Base-by-base conservation (phyloP, 1,140 invertebrate genomes). In the Adoxophyes honmai region DNA sequence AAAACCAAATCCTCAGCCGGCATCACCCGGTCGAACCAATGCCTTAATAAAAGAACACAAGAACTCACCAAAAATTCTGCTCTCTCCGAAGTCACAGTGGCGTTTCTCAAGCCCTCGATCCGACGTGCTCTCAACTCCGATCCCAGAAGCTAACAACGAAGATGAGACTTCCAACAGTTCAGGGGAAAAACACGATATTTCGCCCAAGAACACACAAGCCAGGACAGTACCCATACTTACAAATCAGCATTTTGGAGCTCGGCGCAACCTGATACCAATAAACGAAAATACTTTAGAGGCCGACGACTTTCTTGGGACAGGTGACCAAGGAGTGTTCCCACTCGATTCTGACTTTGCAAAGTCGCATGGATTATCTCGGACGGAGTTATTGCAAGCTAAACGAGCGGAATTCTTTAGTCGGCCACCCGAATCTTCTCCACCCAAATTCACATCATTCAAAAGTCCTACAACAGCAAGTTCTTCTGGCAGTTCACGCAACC, bases 61-160 rank as follows among this genome's bases (percentile, higher is more conserved):
- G 59, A 90, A 91, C 28, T 89, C 90, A 0, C 89, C 93, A 4
- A 92, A 93, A 78, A 91, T 94, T 55, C 85, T 94, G n/a, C 78
- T 93, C 14, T 94, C 93, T 53, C 93, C 93, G 0, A 91, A 93
- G 53, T 93, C 93, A 1, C 90, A 91, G 10, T 94, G 94, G 93
- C 88, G 93, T 55, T 94, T 94, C 62, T 90, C 93, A 15, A 94
- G 92, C 65, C 93, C 94, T 1, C 88, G 94, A 67, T 95, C 94
- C 7, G 94, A 96, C 70, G 95, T 96, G 13, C 91, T 96, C 61
- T 95, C 95, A 9, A 95, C 94, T 5, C 95, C 95, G 42, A 97
- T 97, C 77, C 92, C 93, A n/a, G 95, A 97, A 89, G 95, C 92
- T 66, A 92, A 93, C 72, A 92, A 92, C 66, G 94, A 94, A 89